phyloP scores from a whole-genome alignment of 2,888 invertebrate species.

The Morpho helenor region DNA sequence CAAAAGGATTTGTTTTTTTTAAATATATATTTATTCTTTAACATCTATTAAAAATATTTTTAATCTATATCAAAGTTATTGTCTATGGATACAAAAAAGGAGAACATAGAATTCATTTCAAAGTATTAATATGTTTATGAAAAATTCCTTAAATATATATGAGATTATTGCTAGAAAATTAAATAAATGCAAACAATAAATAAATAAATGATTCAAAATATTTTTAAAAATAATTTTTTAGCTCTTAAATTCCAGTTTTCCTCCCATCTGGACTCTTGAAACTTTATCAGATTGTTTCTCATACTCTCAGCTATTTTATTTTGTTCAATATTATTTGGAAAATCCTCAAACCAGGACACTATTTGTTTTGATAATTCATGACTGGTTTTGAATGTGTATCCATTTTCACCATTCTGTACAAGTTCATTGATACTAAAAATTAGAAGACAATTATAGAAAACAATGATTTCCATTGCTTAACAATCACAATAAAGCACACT shows the following conservation, averaged over 20 bases:
- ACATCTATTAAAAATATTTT: no score
- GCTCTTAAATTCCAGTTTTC: slow-evolving; percentile 85
- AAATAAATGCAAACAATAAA: no score
- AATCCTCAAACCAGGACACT: slow-evolving; percentile 86
- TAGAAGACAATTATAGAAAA: slow-evolving; percentile 1
- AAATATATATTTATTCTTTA: neutral
- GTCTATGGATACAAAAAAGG: no score
- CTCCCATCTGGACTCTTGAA: slow-evolving; percentile 89
- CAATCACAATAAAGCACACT: no score
- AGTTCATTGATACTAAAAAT: slow-evolving; percentile 88
- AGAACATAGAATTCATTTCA: no score
- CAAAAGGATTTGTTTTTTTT: neutral
- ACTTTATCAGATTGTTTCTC: slow-evolving; percentile 81
- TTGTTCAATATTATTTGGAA: slow-evolving; percentile 82
- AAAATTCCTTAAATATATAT: no score
- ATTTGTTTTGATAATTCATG: slow-evolving; percentile 85
- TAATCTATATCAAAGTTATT: no score
- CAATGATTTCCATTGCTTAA: no score
- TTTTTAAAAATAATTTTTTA: slow-evolving; percentile 48
- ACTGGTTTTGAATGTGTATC: slow-evolving; percentile 88
- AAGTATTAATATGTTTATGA: no score
- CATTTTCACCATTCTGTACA: slow-evolving; percentile 89
- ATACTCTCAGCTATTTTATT: slow-evolving; percentile 79
- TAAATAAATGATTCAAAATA: neutral
- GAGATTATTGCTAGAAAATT: no score